Conservation (phyloP, 2,797 vertebrate genomes). For the Pangasius larnaudii region DNA sequence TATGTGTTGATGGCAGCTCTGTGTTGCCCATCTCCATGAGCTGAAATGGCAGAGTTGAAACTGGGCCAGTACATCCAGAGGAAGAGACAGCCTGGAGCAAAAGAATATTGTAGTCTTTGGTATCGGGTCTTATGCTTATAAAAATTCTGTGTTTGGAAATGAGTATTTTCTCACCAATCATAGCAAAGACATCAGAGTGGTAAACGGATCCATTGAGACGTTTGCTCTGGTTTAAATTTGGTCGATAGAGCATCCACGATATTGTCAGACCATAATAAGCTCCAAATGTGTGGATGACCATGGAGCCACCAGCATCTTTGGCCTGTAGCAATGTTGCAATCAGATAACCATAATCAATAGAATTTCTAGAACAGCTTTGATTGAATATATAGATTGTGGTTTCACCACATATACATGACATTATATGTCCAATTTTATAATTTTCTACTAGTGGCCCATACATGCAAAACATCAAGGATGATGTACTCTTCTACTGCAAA, state of each 20-base stretch:
- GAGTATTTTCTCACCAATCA: conserved; percentile 86
- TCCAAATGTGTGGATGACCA: conserved; percentile 94
- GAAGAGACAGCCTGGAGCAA: conserved; percentile 85
- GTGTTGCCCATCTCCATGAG: conserved; percentile 89
- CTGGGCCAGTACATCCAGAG: conserved; percentile 99
- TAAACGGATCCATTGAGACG: conserved; percentile 82
- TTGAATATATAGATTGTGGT: not conserved
- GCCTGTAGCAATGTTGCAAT: conserved; percentile 68
- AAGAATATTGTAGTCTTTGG: not conserved
- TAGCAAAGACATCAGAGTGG: conserved; percentile 91
- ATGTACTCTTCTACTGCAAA: conserved; percentile 91
- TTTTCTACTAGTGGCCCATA: conserved; percentile 70
- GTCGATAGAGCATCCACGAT: conserved; percentile 88
- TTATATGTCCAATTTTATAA: not conserved
- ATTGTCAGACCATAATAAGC: conserved; percentile 92
- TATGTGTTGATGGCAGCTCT: conserved; percentile 93
- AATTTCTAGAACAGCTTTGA: not conserved
- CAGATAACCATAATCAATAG: not conserved
- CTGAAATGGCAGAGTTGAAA: conserved; percentile 90
- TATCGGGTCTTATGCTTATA: not conserved
- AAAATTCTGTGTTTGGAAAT: not conserved
- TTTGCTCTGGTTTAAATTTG: conserved; percentile 84
- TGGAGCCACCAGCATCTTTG: conserved; percentile 92
- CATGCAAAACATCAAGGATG: conserved; percentile 85
- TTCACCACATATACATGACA: not conserved